Percentiles rank a stretch among this genome's conserved stretches.
phyloP scores from a whole-genome alignment of 2,113 vertebrate genomes.

The Geococcyx californianus region DNA sequence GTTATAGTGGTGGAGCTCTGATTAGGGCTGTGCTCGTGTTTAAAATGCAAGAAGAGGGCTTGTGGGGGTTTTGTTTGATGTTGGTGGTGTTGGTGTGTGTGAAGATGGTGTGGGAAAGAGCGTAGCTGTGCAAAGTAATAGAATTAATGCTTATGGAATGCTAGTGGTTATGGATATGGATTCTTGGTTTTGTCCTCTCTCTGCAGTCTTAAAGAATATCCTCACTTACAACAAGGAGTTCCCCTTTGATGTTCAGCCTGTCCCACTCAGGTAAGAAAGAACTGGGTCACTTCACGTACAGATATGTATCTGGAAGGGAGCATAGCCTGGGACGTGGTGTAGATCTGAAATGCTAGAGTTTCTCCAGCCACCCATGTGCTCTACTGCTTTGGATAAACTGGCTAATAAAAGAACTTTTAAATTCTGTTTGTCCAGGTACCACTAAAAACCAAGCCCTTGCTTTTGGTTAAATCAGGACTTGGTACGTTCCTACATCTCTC shows the following conservation, averaged over 20 bases:
- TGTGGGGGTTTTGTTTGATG: too few relatives aligned
- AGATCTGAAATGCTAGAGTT: not conserved
- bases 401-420: not conserved
- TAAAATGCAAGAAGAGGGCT: not conserved
- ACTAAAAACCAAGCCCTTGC: not conserved
- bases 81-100: not conserved
- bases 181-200: not conserved
- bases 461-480: not conserved
- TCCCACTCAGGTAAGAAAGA: conserved; percentile 90
- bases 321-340: not conserved
- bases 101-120: not conserved
- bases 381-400: not conserved
- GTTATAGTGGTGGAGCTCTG: not conserved
- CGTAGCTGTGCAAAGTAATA: not conserved
- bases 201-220: conserved; percentile 92
- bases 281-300: not conserved
- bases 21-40: not conserved
- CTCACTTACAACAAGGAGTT: conserved; percentile 96
- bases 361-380: not conserved
- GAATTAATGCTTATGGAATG: not conserved
- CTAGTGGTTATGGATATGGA: not conserved
- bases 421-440: not conserved
- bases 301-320: not conserved
- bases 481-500: not conserved
- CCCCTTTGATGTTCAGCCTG: conserved; percentile 96